Evolutionary conservation across 2,797 vertebrate genomes (phyloP).

Genomic region (Threskiornis aethiopicus): DNA sequence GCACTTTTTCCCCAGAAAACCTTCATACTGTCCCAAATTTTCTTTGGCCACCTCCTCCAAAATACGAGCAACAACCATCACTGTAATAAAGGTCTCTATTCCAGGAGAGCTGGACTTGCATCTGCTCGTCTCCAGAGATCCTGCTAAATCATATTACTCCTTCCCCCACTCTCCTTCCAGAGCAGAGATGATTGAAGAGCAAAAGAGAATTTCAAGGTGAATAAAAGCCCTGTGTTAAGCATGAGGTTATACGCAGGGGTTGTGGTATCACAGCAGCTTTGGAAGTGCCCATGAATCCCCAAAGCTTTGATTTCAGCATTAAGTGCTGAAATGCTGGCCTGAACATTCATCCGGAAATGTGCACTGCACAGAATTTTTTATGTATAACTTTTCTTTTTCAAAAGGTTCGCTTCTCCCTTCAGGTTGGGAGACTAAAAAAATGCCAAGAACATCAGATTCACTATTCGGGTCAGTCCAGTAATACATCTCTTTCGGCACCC

Average conservation of each 20-base stretch:
- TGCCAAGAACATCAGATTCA: conserved; percentile 12
- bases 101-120: background rate
- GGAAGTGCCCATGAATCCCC: conserved; percentile 41
- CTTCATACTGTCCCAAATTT: background rate
- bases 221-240: conserved; percentile 38
- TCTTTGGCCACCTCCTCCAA: background rate
- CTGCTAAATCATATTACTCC: background rate
- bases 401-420: conserved; percentile 33
- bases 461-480: conserved; percentile 34
- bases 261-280: conserved; percentile 19
- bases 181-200: conserved; percentile 6
- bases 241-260: background rate
- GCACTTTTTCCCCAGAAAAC: background rate
- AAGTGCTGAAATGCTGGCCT: background rate
- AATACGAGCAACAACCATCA: background rate
- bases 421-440: background rate
- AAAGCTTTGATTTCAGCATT: conserved; percentile 51
- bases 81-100: background rate
- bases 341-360: conserved; percentile 39
- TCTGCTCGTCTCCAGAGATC: background rate
- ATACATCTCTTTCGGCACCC: conserved; percentile 42
- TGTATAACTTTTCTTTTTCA: conserved; percentile 31
- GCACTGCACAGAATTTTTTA: background rate
- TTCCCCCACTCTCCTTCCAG: background rate
- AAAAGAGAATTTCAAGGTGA: conserved; percentile 40